These are phyloP conservation scores for Pyrgilauda ruficollis DNA, from an alignment of 2,113 vertebrate species.

Conservation along the genomic window DNA sequence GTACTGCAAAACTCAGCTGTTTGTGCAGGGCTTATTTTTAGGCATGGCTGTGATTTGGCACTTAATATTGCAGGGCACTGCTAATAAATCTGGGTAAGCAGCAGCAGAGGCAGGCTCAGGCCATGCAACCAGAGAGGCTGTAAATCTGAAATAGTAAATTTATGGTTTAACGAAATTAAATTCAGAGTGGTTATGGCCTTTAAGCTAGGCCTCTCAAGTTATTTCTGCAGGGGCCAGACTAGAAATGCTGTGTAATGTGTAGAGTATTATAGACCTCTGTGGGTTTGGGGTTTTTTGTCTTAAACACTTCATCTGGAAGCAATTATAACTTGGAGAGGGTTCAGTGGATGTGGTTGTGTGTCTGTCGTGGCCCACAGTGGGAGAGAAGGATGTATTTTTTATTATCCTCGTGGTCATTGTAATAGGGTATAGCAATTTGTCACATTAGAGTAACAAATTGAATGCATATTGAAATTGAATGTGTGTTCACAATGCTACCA, in stretches of 20 bases:
- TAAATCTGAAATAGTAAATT: background rate
- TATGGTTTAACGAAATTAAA: background rate
- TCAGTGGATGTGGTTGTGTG: background rate
- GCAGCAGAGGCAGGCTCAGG: background rate
- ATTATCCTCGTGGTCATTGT: rapidly evolving
- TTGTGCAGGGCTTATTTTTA: background rate
- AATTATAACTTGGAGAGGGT: background rate
- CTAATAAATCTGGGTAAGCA: background rate
- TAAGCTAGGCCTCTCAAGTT: background rate
- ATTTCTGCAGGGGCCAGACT: background rate
- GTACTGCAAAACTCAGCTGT: background rate
- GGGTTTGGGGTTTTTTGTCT: background rate
- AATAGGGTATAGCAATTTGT: background rate
- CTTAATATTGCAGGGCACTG: background rate
- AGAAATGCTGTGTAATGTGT: background rate
- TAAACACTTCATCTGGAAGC: constrained; percentile 1
- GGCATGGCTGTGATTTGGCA: background rate
- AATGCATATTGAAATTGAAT: background rate
- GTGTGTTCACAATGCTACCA: background rate
- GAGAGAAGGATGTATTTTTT: background rate
- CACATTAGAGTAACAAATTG: background rate
- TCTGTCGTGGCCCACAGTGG: background rate
- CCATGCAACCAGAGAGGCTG: background rate
- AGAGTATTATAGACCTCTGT: background rate
- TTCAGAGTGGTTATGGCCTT: background rate